These are phyloP conservation scores for Pungitius pungitius DNA, from an alignment of 2,113 vertebrate species.

Conservation along the genomic window DNA sequence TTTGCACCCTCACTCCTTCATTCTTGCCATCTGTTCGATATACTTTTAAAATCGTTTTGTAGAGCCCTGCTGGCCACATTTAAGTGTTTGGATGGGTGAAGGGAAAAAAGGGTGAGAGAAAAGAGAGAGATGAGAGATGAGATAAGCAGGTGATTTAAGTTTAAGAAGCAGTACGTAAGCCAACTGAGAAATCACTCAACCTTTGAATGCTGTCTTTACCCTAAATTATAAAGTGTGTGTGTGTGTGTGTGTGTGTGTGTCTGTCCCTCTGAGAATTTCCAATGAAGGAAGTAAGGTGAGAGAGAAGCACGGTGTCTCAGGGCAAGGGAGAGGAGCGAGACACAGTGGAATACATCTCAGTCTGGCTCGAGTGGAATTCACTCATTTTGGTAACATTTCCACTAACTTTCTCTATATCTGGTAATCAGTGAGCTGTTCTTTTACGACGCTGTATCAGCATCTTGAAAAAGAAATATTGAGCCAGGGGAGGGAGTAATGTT, in stretches of 20 bases:
- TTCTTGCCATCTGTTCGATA: background rate
- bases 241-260: background rate
- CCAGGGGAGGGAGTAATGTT: background rate
- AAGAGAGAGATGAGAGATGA: conserved; percentile 42
- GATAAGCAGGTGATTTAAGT: conserved; percentile 45
- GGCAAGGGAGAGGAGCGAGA: background rate
- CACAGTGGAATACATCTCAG: background rate
- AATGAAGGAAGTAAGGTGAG: background rate
- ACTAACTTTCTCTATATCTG: background rate
- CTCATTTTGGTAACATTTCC: conserved; percentile 8
- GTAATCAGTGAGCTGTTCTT: conserved; percentile 2
- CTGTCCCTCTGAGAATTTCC: conserved; percentile 1
- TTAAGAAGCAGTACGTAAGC: conserved; percentile 52
- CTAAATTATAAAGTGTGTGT: conserved; percentile 33
- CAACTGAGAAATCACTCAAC: conserved; percentile 45
- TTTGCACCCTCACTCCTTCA: background rate
- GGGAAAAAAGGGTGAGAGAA: conserved; percentile 42
- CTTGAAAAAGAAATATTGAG: background rate
- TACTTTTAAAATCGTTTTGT: conserved; percentile 9
- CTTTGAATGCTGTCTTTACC: conserved; percentile 57
- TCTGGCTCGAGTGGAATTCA: background rate
- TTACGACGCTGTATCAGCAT: background rate
- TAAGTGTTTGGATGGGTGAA: background rate
- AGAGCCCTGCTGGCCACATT: conserved; percentile 6
- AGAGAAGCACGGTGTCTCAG: background rate